Evolutionary conservation across 2,113 vertebrate genomes (phyloP), one percentile per base, ranked within the genome.

Genomic region (Suricata suricatta): DNA sequence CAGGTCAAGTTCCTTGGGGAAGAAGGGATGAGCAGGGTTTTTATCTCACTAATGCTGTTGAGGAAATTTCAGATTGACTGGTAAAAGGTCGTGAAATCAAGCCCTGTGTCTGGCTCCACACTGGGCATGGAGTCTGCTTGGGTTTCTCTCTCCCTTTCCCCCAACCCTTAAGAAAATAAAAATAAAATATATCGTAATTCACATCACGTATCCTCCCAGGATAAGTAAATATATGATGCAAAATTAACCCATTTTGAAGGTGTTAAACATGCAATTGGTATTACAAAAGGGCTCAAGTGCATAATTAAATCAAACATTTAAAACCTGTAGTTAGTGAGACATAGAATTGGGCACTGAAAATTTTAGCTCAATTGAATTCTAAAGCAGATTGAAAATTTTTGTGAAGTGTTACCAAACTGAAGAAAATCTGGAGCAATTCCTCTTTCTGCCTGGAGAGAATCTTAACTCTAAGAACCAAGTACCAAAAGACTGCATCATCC

Each of bases 291-390:
- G 54, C 12, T 35, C 38, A 57, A 88, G 6, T 90, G 5, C 14
- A 92, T 74, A 92, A 68, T 94, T 74, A 80, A 91, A 50, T 76
- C 44, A 93, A 88, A 81, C 31, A 92, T 81, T 95, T 92, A 92
- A 33, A 91, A 80, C 80, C n/a, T 68, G 12, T 69, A 74, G 14
- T 15, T 68, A 68, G 35, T 41, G 63, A 85, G 64, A 72, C 41
- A 72, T 41, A 35, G 82, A 88, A 77, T 8, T 57, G 35, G 63
- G 52, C 38, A 50, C 17, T 83, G n/a, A 76, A 93, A 93, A 77
- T 68, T 79, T 3, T 12, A 95, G 3, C 12, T 90, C 76, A 79
- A 72, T 64, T 79, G 50, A 96, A 90, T 93, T 93, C 81, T 91
- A 84, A 77, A 72, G 63, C 63, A 96, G 82, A 4, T 35, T 88